A percentile compares a stretch with the other conserved stretches of the same genome.
These are phyloP conservation scores for Lasioglossum figueresi DNA, from an alignment of 2,888 invertebrate genomes.

Conservation along the genomic window DNA sequence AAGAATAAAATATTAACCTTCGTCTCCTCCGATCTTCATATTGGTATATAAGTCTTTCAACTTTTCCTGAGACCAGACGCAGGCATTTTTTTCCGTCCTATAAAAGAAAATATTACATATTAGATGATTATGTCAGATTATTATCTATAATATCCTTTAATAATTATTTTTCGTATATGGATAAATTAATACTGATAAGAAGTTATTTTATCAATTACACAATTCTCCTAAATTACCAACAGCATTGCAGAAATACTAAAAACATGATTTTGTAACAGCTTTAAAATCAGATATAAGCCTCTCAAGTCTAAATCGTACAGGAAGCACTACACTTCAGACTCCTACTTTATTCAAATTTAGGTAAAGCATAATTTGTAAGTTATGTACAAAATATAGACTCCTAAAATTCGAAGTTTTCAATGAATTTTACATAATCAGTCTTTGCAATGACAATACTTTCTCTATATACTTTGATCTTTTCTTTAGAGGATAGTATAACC, in stretches of 20 bases:
- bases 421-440: too few species aligned
- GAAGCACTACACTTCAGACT: too few species aligned
- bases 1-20: conserved; percentile 82
- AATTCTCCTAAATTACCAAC: not conserved
- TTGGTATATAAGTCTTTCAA: conserved; percentile 92
- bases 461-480: too few species aligned
- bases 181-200: not conserved
- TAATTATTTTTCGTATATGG: not conserved
- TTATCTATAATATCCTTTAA: not conserved
- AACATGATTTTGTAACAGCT: not conserved
- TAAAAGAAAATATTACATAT: conserved; percentile 20
- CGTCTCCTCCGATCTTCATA: conserved; percentile 89
- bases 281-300: too few species aligned
- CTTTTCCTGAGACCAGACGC: conserved; percentile 97
- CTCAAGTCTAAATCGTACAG: too few species aligned
- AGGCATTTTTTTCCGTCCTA: conserved; percentile 99
- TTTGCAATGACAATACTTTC: too few species aligned
- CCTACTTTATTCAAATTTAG: too few species aligned
- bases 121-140: not conserved
- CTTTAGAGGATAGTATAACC: too few species aligned
- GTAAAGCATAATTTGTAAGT: too few species aligned
- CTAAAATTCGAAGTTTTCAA: too few species aligned
- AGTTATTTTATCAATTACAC: not conserved
- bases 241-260: not conserved
- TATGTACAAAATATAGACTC: too few species aligned